These are phyloP conservation scores for Antheraea mylitta DNA, from an alignment of 1,140 invertebrate species.

Conservation along the genomic window DNA sequence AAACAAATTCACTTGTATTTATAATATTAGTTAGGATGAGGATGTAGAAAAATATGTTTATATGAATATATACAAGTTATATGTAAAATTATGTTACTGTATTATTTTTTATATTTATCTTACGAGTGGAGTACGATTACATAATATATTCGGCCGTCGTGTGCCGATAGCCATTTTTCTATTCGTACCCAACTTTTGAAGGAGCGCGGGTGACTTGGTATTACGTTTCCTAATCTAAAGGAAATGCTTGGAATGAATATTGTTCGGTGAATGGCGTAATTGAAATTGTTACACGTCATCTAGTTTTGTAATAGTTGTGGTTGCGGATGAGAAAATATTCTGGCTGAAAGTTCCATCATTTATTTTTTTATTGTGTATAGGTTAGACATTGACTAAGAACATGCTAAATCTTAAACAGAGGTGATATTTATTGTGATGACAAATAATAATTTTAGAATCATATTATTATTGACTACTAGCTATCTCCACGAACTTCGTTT, in stretches of 20 bases:
- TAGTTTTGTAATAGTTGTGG: neutral
- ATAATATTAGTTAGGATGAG: too few species aligned
- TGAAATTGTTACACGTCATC: neutral
- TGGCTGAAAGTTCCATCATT: too few species aligned
- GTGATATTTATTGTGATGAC: too few species aligned
- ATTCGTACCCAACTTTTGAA: conserved; percentile 42
- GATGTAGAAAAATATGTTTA: too few species aligned
- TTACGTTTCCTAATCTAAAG: conserved; percentile 33
- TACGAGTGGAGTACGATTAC: conserved; percentile 38
- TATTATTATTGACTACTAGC: too few species aligned
- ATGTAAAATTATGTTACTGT: conserved; percentile 5
- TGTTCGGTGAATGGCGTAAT: conserved; percentile 7
- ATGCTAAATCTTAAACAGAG: too few species aligned
- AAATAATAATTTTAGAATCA: too few species aligned
- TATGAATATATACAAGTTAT: neutral
- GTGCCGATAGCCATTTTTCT: conserved; percentile 57
- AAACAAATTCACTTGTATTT: too few species aligned
- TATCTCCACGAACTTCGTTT: too few species aligned
- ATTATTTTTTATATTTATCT: conserved; percentile 9
- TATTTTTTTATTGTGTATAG: too few species aligned
- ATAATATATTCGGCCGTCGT: conserved; percentile 66
- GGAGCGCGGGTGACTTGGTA: conserved; percentile 33
- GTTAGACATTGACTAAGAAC: too few species aligned
- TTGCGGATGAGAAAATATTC: too few species aligned
- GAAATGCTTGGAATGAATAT: conserved; percentile 27